Evolutionary conservation across 2,888 invertebrate genomes (phyloP).

Genomic region (Drosophila anceps): DNA sequence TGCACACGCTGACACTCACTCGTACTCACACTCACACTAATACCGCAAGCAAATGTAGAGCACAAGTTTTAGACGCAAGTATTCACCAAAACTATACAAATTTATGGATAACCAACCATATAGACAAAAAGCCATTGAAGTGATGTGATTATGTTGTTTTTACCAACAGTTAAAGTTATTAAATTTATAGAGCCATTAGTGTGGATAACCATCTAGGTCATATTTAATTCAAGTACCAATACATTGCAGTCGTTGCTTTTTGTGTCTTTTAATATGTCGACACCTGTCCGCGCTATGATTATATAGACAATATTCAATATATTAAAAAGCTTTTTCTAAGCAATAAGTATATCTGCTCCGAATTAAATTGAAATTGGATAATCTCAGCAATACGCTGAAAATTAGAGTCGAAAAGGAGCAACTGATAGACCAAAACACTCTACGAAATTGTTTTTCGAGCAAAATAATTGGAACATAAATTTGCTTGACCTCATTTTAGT

Average conservation of each 20-base stretch:
- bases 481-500: slow-evolving; percentile 48
- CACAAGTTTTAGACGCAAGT: slow-evolving; percentile 26
- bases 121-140: slow-evolving; percentile 4
- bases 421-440: slow-evolving; percentile 39
- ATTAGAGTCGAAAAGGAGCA: not conserved
- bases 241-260: slow-evolving; percentile 16
- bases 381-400: slow-evolving; percentile 16
- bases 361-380: slow-evolving; percentile 13
- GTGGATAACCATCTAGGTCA: slow-evolving; percentile 1
- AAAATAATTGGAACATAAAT: slow-evolving; percentile 60
- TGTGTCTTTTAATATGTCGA: slow-evolving; percentile 43
- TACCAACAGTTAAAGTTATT: slow-evolving; percentile 47
- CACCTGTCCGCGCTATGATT: slow-evolving; percentile 1
- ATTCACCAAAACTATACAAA: slow-evolving; percentile 33
- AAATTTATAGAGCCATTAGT: slow-evolving; percentile 35
- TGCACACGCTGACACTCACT: not conserved
- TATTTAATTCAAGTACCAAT: slow-evolving; percentile 12
- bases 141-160: slow-evolving; percentile 11
- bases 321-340: no score
- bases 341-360: no score
- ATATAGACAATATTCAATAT: no score
- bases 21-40: not conserved
- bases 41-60: not conserved
- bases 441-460: slow-evolving; percentile 54
- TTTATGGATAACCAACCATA: not conserved